Evolutionary conservation across 1,140 invertebrate species (phyloP).

Genomic region (Delia radicum): DNA sequence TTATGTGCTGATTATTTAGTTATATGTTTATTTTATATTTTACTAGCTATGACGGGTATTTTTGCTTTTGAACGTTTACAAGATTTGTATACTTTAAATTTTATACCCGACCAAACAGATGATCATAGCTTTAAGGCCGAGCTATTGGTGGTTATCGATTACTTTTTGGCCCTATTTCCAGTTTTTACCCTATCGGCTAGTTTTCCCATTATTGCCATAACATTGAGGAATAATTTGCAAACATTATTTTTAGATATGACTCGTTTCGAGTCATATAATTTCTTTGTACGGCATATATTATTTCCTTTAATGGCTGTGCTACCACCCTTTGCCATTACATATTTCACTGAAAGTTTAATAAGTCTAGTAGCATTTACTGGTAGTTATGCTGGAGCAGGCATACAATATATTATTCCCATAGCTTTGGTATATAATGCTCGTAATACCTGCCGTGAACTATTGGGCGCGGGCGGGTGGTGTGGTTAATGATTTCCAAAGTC

Average conservation of each 20-base stretch:
- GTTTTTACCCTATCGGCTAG: conserved; percentile 95
- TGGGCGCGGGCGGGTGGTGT: conserved; percentile 70
- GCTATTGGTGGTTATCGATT: conserved; percentile 69
- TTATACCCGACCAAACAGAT: conserved; percentile 64
- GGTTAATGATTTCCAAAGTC: conserved; percentile 76
- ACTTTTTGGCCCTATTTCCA: conserved; percentile 92
- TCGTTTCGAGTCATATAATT: conserved; percentile 59
- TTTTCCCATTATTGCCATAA: conserved; percentile 97
- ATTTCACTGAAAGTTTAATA: conserved; percentile 78
- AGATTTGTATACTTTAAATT: conserved; percentile 95
- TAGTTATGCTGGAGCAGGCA: conserved; percentile 87
- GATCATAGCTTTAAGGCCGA: conserved; percentile 55
- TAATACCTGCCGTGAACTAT: conserved; percentile 62
- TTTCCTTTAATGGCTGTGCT: conserved; percentile 80
- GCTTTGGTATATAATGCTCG: conserved; percentile 81
- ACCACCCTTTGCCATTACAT: conserved; percentile 82
- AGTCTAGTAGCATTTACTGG: conserved; percentile 81
- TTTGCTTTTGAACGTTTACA: conserved; percentile 83
- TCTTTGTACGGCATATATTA: conserved; percentile 61
- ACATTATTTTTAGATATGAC: conserved; percentile 70
- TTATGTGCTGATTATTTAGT: conserved; percentile 77
- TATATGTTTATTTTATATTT: conserved; percentile 84
- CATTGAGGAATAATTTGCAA: conserved; percentile 91
- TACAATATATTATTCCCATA: conserved; percentile 95
- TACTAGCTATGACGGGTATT: conserved; percentile 86